Base-by-base conservation (phyloP, 2,797 vertebrate species). In the Pseudotriccus pelzelni region DNA sequence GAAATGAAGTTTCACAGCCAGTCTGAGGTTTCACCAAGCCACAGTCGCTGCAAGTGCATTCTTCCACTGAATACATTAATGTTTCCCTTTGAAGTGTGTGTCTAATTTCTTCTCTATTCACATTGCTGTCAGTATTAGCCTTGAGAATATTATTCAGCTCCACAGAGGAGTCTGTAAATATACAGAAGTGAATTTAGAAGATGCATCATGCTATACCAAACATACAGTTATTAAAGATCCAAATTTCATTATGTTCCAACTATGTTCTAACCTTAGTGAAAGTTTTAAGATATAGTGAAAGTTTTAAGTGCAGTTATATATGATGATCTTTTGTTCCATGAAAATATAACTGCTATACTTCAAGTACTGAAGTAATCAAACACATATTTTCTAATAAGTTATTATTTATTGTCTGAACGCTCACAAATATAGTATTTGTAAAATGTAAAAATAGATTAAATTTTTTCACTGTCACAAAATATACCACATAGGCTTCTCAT, bases 1-100 rank as follows among this genome's bases (percentile, higher is more conserved):
- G 98, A 83, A 98, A 98, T 77, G 92, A 96, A 58, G 97, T 96
- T 83, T 98, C 97, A 87, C 84, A 94, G 80, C 89, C 95, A 9
- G 53, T 44, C 53, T 94, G 93, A 11, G n/a, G 37, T 80, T 93
- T 91, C 76, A 73, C 88, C 66, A 55, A 76, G 87, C 84, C 93
- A 80, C 97, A 98, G 88, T 97, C 97, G 77, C 95, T 94, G 75
- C 96, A 97, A 44, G 87, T 96, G 28, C 96, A 98, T 81, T 97
- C 97, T 87, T 97, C 96, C 39, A 97, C 94, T 8, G 97, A 97
- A 79, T 96, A 97, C 83, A 67, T 94, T 58, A 95, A 66, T 46
- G 87, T 87, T 91, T 94, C 93, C 39, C 87, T 93, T 78, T 92
- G 90, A 74, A 83, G 23, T 1, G 84, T 53, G 83, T 81, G 77